A percentile compares a stretch with the other conserved stretches of the same genome.
These are phyloP conservation scores for Theocolax elegans DNA, from an alignment of 1,140 invertebrate species.

Conservation along the genomic window DNA sequence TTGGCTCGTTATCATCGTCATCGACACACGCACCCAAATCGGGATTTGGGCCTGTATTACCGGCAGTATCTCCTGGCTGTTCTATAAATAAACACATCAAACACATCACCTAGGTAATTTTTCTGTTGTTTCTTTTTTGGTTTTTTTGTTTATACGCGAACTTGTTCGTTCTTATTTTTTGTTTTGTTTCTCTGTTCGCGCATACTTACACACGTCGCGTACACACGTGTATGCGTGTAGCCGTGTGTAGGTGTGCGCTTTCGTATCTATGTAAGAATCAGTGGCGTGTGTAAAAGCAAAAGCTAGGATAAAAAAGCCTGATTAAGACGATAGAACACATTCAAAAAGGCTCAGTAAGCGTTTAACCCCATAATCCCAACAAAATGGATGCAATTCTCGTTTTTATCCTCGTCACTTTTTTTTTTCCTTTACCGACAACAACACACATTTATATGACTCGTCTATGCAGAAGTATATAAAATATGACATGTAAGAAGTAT, in stretches of 20 bases:
- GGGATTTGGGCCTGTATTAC: conserved; percentile 43
- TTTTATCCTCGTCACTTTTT: too few species aligned
- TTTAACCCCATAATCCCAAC: conserved; percentile 43
- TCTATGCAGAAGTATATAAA: not conserved
- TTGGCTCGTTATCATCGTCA: conserved; percentile 56
- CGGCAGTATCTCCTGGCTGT: conserved; percentile 50
- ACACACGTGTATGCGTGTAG: not conserved
- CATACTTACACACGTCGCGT: not conserved
- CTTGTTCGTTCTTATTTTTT: conserved; percentile 2
- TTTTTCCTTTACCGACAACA: conserved; percentile 23
- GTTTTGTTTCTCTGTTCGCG: conserved; percentile 1
- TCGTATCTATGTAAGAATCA: conserved; percentile 20
- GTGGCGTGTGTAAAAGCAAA: conserved; percentile 43
- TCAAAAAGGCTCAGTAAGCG: conserved; percentile 39
- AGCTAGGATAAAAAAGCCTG: conserved; percentile 47
- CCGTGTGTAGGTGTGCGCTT: not conserved
- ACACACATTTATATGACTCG: conserved; percentile 20
- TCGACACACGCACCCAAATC: conserved; percentile 48
- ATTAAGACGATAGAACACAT: conserved; percentile 47
- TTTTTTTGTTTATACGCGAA: not conserved
- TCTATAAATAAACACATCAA: conserved; percentile 62
- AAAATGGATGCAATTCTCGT: conserved; percentile 41
- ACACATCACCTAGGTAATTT: conserved; percentile 51
- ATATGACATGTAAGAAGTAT: too few species aligned
- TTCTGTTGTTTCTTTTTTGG: conserved; percentile 9